Evolutionary conservation across 2,888 invertebrate species (phyloP).

Genomic region (Phania funesta): DNA sequence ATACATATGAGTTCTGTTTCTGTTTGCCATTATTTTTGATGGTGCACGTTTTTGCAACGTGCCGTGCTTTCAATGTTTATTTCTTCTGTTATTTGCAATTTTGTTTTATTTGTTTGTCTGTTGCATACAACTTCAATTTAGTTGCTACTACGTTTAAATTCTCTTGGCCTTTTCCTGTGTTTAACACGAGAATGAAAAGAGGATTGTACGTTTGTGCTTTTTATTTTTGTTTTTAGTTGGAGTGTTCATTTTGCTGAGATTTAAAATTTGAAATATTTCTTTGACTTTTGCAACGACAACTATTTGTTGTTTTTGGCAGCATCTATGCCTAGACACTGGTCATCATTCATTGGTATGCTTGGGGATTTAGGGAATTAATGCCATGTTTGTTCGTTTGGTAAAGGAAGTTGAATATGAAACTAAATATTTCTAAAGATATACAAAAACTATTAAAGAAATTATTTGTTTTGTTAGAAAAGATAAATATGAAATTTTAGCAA

Average conservation of each 20-base stretch:
- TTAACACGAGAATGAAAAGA: slow-evolving; percentile 4
- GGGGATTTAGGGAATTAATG: slow-evolving; percentile 70
- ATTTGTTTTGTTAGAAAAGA: slow-evolving; percentile 5
- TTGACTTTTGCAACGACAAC: slow-evolving; percentile 35
- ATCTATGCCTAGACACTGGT: slow-evolving; percentile 65
- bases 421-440: background rate
- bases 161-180: slow-evolving; percentile 25
- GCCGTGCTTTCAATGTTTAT: slow-evolving; percentile 57
- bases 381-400: slow-evolving; percentile 59
- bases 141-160: slow-evolving; percentile 46
- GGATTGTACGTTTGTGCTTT: background rate
- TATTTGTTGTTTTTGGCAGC: slow-evolving; percentile 60
- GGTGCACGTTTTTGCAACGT: slow-evolving; percentile 66
- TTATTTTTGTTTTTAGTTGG: background rate
- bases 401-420: slow-evolving; percentile 7
- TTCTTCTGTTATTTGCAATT: slow-evolving; percentile 26
- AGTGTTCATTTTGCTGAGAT: slow-evolving; percentile 52
- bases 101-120: slow-evolving; percentile 4
- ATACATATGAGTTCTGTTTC: slow-evolving; percentile 57
- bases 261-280: slow-evolving; percentile 55
- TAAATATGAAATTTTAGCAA: slow-evolving; percentile 10
- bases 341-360: slow-evolving; percentile 69
- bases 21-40: slow-evolving; percentile 63
- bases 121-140: slow-evolving; percentile 20
- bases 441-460: slow-evolving; percentile 7